These are phyloP conservation scores for Heteronetta atricapilla DNA, from an alignment of 2,113 vertebrate genomes.

Conservation along the genomic window DNA sequence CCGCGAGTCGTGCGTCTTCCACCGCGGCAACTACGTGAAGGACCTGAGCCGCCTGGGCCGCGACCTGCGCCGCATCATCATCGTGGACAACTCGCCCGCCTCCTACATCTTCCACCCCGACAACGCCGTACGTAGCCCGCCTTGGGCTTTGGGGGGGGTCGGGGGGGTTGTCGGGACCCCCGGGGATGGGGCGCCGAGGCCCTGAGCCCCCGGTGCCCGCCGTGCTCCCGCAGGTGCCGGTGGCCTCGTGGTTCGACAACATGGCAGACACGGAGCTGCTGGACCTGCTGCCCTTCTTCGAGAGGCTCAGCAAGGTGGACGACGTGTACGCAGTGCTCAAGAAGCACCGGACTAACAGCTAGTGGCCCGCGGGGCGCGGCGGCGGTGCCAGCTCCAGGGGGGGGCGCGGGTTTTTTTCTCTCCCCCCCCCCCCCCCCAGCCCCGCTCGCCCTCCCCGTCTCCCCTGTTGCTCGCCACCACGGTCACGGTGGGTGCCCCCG, in stretches of 20 bases:
- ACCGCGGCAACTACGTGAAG: slow-evolving; percentile 96
- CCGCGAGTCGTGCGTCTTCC: slow-evolving; percentile 95
- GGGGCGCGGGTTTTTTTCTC: no score
- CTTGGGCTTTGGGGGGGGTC: no score
- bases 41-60: slow-evolving; percentile 94
- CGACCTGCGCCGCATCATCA: slow-evolving; percentile 92
- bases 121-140: slow-evolving; percentile 82
- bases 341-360: slow-evolving; percentile 89
- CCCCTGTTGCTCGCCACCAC: neutral
- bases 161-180: accelerated
- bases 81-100: slow-evolving; percentile 95
- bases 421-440: neutral
- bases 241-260: slow-evolving; percentile 97
- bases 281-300: slow-evolving; percentile 95
- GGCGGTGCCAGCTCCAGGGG: no score
- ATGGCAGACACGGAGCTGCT: slow-evolving; percentile 95
- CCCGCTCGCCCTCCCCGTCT: no score
- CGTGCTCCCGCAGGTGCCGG: slow-evolving; percentile 83
- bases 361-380: slow-evolving; percentile 55
- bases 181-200: accelerated
- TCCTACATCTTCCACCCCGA: slow-evolving; percentile 97
- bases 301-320: slow-evolving; percentile 92
- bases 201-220: accelerated
- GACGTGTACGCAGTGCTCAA: slow-evolving; percentile 91
- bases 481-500: neutral